Evolutionary conservation across 2,888 invertebrate genomes (phyloP).

Genomic region (Synergus umbraculus): DNA sequence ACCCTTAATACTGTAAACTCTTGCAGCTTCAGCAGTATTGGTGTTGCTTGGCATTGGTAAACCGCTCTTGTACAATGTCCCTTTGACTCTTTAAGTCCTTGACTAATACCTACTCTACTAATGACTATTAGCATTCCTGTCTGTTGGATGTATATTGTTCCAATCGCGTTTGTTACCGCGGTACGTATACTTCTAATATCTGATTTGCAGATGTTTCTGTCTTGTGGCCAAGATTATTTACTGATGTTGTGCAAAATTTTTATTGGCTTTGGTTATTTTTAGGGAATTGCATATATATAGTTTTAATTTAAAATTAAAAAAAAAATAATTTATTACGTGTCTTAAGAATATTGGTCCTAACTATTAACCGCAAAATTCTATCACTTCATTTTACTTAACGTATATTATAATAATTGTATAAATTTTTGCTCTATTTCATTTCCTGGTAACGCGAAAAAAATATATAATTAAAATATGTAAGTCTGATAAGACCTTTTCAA

Average conservation of each 20-base stretch:
- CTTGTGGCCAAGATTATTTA: neutral
- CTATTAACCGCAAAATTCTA: too few species aligned
- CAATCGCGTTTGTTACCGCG: conserved; percentile 14
- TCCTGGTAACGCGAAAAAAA: too few species aligned
- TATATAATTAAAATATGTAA: too few species aligned
- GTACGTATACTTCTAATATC: conserved; percentile 29
- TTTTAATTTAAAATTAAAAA: too few species aligned
- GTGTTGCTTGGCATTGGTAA: conserved; percentile 76
- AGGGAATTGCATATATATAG: too few species aligned
- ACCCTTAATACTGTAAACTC: conserved; percentile 41
- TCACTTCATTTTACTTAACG: too few species aligned
- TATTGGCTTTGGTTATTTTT: neutral
- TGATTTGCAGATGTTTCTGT: conserved; percentile 28
- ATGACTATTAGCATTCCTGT: conserved; percentile 33
- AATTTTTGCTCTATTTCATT: too few species aligned
- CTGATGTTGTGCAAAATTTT: neutral
- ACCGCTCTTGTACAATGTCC: conserved; percentile 50
- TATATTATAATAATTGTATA: too few species aligned
- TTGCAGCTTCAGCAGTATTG: conserved; percentile 71
- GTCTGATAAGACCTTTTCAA: too few species aligned
- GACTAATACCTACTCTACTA: conserved; percentile 47
- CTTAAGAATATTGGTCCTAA: too few species aligned
- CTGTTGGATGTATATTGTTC: conserved; percentile 41
- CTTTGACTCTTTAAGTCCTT: conserved; percentile 60
- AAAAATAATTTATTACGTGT: too few species aligned